phyloP scores from a whole-genome alignment of 2,797 vertebrate genomes.

The Sebastes goodei region DNA sequence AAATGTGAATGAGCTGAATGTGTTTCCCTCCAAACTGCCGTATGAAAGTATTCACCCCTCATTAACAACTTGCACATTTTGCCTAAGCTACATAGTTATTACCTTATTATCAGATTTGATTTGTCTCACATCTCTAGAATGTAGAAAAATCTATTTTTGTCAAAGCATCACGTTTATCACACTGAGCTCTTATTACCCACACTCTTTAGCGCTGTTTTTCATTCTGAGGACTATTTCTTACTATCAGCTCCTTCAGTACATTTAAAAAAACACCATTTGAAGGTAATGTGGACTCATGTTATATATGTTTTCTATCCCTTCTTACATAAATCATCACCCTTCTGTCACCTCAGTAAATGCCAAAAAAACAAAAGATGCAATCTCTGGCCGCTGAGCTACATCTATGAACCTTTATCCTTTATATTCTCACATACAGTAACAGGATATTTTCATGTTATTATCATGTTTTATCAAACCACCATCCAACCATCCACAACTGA shows the following conservation, averaged over 20 bases:
- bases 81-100: conserved; percentile 44
- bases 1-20: conserved; percentile 7
- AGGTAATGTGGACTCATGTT: background rate
- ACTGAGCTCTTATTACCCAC: conserved; percentile 16
- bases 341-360: background rate
- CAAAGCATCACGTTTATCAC: conserved; percentile 32
- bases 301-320: conserved; percentile 1
- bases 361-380: background rate
- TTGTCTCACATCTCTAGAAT: conserved; percentile 27
- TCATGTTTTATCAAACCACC: background rate
- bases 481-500: background rate
- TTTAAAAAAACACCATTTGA: background rate
- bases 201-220: conserved; percentile 8
- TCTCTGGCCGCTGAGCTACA: background rate
- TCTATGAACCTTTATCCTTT: background rate
- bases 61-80: conserved; percentile 69
- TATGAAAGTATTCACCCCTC: conserved; percentile 39
- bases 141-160: conserved; percentile 11
- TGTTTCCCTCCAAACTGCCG: conserved; percentile 24
- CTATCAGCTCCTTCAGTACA: background rate
- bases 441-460: background rate
- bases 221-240: background rate
- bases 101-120: conserved; percentile 58
- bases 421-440: background rate
- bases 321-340: conserved; percentile 3